Evolutionary conservation across 2,888 invertebrate genomes (phyloP), one percentile per base, ranked within the genome.

Genomic region (Machimus atricapillus): DNA sequence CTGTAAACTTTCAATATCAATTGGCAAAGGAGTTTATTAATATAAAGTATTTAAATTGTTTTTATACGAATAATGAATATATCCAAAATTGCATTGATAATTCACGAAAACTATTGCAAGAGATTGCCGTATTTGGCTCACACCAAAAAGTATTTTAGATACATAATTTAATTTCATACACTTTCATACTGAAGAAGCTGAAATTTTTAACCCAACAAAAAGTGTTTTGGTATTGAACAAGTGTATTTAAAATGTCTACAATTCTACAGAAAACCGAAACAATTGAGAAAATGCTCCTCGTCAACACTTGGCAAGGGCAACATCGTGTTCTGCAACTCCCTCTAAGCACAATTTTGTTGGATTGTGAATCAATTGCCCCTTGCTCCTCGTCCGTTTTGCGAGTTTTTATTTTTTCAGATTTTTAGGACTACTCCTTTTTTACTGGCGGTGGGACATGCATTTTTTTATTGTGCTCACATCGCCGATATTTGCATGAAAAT

Each of bases 211-310:
- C 27, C 27, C 27, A 27, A 27, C 27, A 1, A 27, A 27, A 27
- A 27, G 2, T 2, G 2, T 2, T 27, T 27, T 27, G 27, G 2
- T 27, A 27, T 27, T 27, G 27, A 27, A 27, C 27, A 27, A 27
- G 27, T 27, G 27, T 27, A 27, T 27, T 27, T 27, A 27, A 27
- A n/a, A n/a, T n/a, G n/a, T n/a, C n/a, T n/a, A n/a, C n/a, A n/a
- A n/a, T 89, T 93, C 92, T 87, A 91, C 90, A 74, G 91, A 90
- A 90, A 92, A 92, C 87, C 91, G 91, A 90, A 92, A 92, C 40
- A 92, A 90, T 89, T 92, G 92, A 16, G 91, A 90, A 0, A 90
- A 88, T 2, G 91, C 91, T 34, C 89, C 90, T 12, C 89, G 1
- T 31, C 3, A 3, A 87, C 92, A 93, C 34, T 87, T 88, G 88